Conservation (phyloP, 2,888 invertebrate species). For the Fragum fragum region DNA sequence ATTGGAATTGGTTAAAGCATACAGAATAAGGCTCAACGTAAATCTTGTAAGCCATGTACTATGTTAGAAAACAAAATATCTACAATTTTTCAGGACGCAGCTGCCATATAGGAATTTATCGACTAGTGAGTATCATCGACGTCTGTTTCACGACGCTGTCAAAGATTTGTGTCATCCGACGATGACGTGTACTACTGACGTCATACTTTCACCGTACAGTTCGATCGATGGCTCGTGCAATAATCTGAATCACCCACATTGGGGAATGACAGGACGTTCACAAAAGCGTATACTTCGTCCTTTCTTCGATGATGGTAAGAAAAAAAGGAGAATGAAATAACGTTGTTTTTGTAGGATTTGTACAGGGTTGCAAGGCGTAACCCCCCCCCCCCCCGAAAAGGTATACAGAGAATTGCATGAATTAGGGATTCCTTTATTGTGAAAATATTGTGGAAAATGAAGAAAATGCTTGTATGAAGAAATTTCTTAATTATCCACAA, state of each 20-base stretch:
- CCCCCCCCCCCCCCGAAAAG: no score
- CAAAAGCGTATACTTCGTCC: slow-evolving; percentile 38
- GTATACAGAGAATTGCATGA: no score
- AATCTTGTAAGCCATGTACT: no score
- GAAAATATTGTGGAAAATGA: no score
- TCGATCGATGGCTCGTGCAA: slow-evolving; percentile 54
- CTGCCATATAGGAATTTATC: slow-evolving; percentile 14
- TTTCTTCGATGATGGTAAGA: slow-evolving; percentile 42
- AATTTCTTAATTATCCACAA: no score
- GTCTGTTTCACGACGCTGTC: background rate
- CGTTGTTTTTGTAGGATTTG: no score
- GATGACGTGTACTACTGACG: slow-evolving; percentile 33
- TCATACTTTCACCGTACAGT: slow-evolving; percentile 41
- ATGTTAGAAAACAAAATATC: no score
- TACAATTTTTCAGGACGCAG: background rate
- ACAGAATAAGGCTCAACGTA: no score
- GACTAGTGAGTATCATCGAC: slow-evolving; percentile 13
- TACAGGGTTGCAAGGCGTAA: no score
- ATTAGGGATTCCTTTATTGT: no score
- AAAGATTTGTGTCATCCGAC: slow-evolving; percentile 35
- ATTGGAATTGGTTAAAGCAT: background rate
- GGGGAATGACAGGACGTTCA: slow-evolving; percentile 45
- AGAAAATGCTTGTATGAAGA: no score
- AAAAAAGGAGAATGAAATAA: background rate
- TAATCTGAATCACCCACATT: slow-evolving; percentile 38